These are phyloP conservation scores for Temnothorax longispinosus DNA, from an alignment of 1,140 invertebrate genomes.

Conservation along the genomic window DNA sequence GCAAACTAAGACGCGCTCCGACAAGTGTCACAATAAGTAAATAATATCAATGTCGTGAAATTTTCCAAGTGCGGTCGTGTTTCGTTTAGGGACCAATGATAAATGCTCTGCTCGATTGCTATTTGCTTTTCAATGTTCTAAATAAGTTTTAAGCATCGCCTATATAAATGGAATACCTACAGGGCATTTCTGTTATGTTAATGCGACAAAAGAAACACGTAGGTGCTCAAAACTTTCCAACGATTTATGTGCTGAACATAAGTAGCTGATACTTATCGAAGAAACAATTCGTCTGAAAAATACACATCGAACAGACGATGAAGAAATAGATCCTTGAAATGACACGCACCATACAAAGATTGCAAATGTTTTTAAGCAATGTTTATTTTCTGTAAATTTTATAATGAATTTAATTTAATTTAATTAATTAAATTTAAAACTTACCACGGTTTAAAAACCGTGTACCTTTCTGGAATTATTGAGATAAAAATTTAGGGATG, in stretches of 20 bases:
- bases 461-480: neutral
- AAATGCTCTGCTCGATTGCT: neutral
- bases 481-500: neutral
- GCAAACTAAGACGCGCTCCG: neutral
- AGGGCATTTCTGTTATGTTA: neutral
- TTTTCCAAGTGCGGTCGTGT: neutral
- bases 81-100: neutral
- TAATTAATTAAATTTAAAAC: conserved; percentile 8
- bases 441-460: neutral
- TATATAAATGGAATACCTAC: neutral
- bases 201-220: neutral
- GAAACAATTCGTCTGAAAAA: neutral
- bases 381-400: neutral
- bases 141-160: neutral
- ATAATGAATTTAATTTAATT: neutral
- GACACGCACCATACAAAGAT: neutral
- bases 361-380: neutral
- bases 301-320: neutral
- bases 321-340: neutral
- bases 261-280: neutral
- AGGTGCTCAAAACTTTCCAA: neutral
- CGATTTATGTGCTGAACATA: neutral
- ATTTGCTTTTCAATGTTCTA: neutral
- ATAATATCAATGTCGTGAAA: neutral
- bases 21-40: conserved; percentile 43